Evolutionary conservation across 2,888 invertebrate genomes (phyloP).

Genomic region (Trypoxylon attenuatum): DNA sequence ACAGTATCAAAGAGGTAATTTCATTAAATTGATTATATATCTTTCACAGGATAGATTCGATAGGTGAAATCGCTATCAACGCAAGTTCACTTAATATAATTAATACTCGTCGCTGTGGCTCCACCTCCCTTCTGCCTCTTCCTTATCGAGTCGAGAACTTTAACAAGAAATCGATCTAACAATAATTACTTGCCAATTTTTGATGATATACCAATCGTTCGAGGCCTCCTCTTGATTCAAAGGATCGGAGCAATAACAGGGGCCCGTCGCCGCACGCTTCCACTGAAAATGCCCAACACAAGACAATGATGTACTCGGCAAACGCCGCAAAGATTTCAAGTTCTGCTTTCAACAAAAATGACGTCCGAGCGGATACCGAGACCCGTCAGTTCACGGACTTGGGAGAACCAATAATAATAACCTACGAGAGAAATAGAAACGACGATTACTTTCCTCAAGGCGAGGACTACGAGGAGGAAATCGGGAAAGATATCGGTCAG

Average conservation of each 20-base stretch:
- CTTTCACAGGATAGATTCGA: neutral
- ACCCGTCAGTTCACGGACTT: neutral
- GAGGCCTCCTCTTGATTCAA: neutral
- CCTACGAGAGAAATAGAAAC: constrained; percentile 45
- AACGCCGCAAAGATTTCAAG: no score
- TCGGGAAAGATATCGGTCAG: constrained; percentile 49
- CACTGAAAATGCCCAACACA: neutral
- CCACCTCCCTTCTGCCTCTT: constrained; percentile 70
- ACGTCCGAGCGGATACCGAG: neutral
- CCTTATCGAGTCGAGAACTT: constrained; percentile 33
- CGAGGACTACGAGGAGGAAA: constrained; percentile 64
- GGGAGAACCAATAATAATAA: no score
- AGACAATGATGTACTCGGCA: no score
- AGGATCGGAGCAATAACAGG: constrained; percentile 29
- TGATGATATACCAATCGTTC: constrained; percentile 10
- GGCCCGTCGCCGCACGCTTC: constrained; percentile 29
- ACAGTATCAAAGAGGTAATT: neutral
- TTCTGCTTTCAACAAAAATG: no score
- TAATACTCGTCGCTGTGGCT: constrained; percentile 55
- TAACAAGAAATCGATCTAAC: neutral
- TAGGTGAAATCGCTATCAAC: no score
- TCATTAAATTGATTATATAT: constrained; percentile 24
- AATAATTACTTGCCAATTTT: constrained; percentile 20
- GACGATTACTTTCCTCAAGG: constrained; percentile 68
- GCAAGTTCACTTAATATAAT: constrained; percentile 6